A percentile compares a stretch with the other conserved stretches of the same genome.
Evolutionary conservation across 2,888 invertebrate species (phyloP).

Genomic region (Tipula lateralis): DNA sequence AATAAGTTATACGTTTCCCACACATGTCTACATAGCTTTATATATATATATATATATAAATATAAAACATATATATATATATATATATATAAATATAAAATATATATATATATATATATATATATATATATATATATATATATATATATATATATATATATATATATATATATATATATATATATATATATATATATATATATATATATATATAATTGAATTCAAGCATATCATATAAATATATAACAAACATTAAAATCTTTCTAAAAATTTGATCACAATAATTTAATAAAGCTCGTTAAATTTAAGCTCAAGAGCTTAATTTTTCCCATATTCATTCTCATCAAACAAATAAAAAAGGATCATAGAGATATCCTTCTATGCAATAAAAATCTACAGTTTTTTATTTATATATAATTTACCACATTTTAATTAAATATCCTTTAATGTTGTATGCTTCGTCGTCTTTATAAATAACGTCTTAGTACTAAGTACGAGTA

Average conservation of each 20-base stretch:
- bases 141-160: no score
- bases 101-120: no score
- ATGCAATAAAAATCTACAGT: background rate
- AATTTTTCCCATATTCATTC: background rate
- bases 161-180: background rate
- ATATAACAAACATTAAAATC: background rate
- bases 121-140: no score
- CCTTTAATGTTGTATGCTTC: background rate
- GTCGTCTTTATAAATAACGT: background rate
- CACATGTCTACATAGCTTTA: no score
- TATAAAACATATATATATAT: no score
- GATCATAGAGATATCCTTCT: slow-evolving; percentile 1
- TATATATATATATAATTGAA: no score
- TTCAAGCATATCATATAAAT: background rate
- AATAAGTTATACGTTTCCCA: no score
- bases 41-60: no score
- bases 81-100: background rate
- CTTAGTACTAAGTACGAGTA: background rate
- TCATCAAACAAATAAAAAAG: slow-evolving; percentile 11
- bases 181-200: background rate
- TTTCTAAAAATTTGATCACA: background rate
- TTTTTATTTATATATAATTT: background rate
- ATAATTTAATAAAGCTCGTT: slow-evolving; percentile 1
- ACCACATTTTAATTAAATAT: slow-evolving; percentile 15
- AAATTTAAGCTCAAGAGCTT: slow-evolving; percentile 11